Percentiles rank a stretch among this genome's conserved stretches.
Conservation (phyloP, 2,888 invertebrate species). For the Morpho deidamia region DNA sequence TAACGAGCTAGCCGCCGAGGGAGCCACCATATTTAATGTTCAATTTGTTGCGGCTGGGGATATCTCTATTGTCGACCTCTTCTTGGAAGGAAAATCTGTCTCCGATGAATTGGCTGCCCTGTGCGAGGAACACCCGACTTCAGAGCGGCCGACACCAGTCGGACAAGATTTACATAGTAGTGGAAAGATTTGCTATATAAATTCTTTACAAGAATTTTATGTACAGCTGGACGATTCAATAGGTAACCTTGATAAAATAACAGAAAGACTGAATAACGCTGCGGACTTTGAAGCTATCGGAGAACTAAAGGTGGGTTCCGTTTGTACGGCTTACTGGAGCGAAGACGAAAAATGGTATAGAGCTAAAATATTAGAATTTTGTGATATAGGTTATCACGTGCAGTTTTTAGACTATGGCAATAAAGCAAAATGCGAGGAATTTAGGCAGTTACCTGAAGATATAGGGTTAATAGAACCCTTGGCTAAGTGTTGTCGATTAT, state of each 20-base stretch:
- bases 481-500: constrained; percentile 81
- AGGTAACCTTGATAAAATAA: constrained; percentile 79
- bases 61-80: constrained; percentile 81
- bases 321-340: constrained; percentile 82
- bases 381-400: constrained; percentile 76
- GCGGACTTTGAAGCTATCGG: constrained; percentile 68
- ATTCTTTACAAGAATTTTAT: constrained; percentile 85
- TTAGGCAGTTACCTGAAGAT: constrained; percentile 80
- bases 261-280: constrained; percentile 73
- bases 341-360: constrained; percentile 84
- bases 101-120: constrained; percentile 77
- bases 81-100: constrained; percentile 80
- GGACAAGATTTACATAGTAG: constrained; percentile 66
- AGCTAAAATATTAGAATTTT: constrained; percentile 79
- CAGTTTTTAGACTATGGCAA: constrained; percentile 85
- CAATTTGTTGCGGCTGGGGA: constrained; percentile 82
- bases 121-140: constrained; percentile 57
- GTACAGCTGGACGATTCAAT: constrained; percentile 80
- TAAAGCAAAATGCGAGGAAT: constrained; percentile 78
- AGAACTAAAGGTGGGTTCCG: constrained; percentile 76
- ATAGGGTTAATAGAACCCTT: constrained; percentile 76
- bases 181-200: constrained; percentile 82
- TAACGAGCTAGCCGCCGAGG: constrained; percentile 82
- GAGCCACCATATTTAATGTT: constrained; percentile 83
- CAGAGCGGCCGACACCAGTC: constrained; percentile 59